Evolutionary conservation across 1,140 invertebrate species (phyloP).

Genomic region (Drosophila sp.): DNA sequence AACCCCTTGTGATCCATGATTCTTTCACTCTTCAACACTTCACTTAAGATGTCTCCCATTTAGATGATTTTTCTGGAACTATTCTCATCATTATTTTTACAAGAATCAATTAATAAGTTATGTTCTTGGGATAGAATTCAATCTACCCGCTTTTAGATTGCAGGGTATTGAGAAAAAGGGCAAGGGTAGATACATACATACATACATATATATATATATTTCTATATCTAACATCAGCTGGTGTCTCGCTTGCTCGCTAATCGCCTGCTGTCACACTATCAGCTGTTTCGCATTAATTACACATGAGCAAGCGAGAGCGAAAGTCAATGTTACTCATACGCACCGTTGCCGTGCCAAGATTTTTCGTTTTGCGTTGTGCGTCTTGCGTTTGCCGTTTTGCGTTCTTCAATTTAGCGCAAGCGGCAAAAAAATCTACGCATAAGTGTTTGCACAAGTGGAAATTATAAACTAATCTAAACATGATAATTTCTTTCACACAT

Average conservation of each 20-base stretch:
- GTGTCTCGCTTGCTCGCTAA: slow-evolving; percentile 27
- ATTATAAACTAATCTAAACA: slow-evolving; percentile 53
- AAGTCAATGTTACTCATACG: slow-evolving; percentile 58
- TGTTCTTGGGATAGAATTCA: too few species aligned
- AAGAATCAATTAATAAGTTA: too few species aligned
- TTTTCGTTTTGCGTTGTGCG: not conserved
- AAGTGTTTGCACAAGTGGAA: slow-evolving; percentile 39
- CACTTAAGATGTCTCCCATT: too few species aligned
- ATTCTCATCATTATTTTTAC: too few species aligned
- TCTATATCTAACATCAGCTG: slow-evolving; percentile 4
- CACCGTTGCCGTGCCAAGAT: slow-evolving; percentile 51
- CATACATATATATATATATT: too few species aligned
- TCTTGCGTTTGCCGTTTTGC: too few species aligned
- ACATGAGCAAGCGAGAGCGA: slow-evolving; percentile 24
- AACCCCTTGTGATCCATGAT: too few species aligned
- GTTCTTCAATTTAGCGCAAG: not conserved
- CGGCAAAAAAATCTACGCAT: slow-evolving; percentile 39
- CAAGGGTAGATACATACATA: slow-evolving; percentile 5
- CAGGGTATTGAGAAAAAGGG: slow-evolving; percentile 2
- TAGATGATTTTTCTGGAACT: too few species aligned
- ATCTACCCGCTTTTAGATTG: not conserved
- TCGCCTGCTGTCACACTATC: slow-evolving; percentile 56
- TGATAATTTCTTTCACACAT: slow-evolving; percentile 27
- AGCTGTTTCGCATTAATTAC: slow-evolving; percentile 60
- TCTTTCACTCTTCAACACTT: too few species aligned